Evolutionary conservation across 2,113 vertebrate species (phyloP), one percentile per base, ranked within the genome.

Genomic region (Thomomys bottae): DNA sequence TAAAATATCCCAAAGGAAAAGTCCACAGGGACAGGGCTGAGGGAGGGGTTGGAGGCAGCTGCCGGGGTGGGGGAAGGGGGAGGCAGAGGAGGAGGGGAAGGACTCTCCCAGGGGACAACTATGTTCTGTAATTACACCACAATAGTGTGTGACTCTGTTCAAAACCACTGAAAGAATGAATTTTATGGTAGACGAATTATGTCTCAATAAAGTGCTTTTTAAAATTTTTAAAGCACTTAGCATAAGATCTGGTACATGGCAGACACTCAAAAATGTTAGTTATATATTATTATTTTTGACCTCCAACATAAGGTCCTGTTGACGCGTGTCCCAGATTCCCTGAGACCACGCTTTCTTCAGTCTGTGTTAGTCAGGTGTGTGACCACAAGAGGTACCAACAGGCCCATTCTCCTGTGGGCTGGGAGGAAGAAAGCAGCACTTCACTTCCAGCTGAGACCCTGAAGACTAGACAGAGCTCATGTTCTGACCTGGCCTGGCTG

Each of bases 341-440:
- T 4, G 0, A 59, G 78, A 36, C 5, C 8, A 24, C 34, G 23
- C 23, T 40, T 36, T 88, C n/a, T 26, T 68, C 40, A 8, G 14
- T 26, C 70, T 3, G 28, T 38, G 30, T 14, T 1, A 3, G 30
- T 30, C 61, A 89, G 36, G 38, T 75, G 45, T 32, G 6, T 34
- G 7, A 30, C 63, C 38, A 42, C 10, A 0, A 32, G 6, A 38
- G 45, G 20, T 14, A 28, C 36, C n/a, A 1, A 17, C 21, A 77
- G 83, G 20, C 0, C 0, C 8, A 14, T 28, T 42, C 75, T 34
- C 0, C 6, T 36, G 54, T 17, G 24, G 30, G 24, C 26, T 3
- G 1, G 38, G 61, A 59, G 4, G 8, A 24, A 45, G 73, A 93
- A 24, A 77, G 68, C 66, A 73, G 40, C 70, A 36, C 42, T 30